Percentiles rank a stretch among this genome's conserved stretches.
phyloP scores from a whole-genome alignment of 2,888 invertebrate species.

The Furcula furcula region DNA sequence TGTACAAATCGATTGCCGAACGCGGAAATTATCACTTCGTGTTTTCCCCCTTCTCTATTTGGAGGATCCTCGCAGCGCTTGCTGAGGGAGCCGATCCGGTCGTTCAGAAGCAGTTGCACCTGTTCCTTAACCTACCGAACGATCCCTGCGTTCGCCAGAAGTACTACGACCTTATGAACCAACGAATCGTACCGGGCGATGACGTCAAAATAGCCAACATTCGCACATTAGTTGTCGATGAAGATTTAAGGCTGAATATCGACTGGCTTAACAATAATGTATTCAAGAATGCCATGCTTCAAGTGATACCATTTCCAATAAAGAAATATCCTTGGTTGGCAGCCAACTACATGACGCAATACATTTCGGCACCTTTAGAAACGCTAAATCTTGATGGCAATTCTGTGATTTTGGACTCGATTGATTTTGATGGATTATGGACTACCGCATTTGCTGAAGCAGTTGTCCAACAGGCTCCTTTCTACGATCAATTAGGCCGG shows the following conservation, averaged over 20 bases:
- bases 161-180: slow-evolving; percentile 21
- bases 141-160: slow-evolving; percentile 20
- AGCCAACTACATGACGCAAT: slow-evolving; percentile 10
- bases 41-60: slow-evolving; percentile 21
- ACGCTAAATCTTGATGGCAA: slow-evolving; percentile 18
- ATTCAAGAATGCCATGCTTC: slow-evolving; percentile 11
- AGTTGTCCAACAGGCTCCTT: slow-evolving; percentile 9
- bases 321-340: slow-evolving; percentile 12
- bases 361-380: slow-evolving; percentile 1
- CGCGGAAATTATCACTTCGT: slow-evolving; percentile 16
- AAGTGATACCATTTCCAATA: slow-evolving; percentile 14
- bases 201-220: slow-evolving; percentile 18
- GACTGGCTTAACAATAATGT: slow-evolving; percentile 14
- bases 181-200: slow-evolving; percentile 10
- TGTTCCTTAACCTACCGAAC: slow-evolving; percentile 20
- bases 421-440: slow-evolving; percentile 9
- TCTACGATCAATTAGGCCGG: slow-evolving; percentile 12
- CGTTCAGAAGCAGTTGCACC: slow-evolving; percentile 17
- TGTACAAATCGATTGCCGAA: slow-evolving; percentile 9
- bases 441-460: slow-evolving; percentile 11
- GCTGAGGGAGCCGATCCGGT: slow-evolving; percentile 24
- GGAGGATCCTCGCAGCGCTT: slow-evolving; percentile 25
- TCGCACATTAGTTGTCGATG: slow-evolving; percentile 21
- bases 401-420: slow-evolving; percentile 18
- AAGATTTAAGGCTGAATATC: slow-evolving; percentile 10